Conservation (phyloP, 2,113 vertebrate species). For the Fukomys damarensis region DNA sequence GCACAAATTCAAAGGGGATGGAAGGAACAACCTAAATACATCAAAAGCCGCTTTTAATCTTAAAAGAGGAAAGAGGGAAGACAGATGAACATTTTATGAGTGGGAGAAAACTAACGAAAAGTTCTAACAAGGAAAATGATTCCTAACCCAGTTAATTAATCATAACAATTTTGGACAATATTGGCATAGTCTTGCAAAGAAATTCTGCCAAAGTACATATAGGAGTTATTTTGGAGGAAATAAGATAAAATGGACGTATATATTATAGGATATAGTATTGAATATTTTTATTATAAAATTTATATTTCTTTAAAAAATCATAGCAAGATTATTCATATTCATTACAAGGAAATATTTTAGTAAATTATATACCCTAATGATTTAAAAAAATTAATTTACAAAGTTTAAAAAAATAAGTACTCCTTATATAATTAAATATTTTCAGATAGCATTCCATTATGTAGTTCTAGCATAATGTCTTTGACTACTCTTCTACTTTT, state of each 20-base stretch:
- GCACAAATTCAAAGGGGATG: not conserved
- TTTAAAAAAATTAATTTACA: not conserved
- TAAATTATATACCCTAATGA: not conserved
- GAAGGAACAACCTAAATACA: not conserved
- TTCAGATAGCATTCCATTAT: not conserved
- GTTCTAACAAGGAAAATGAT: not conserved
- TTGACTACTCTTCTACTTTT: not conserved
- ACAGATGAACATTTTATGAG: not conserved
- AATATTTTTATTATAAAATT: not conserved
- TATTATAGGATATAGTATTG: not conserved
- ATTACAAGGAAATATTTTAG: not conserved
- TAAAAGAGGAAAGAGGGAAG: not conserved
- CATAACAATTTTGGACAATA: constrained; percentile 1
- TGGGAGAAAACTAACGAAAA: constrained; percentile 8
- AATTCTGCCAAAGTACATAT: not conserved
- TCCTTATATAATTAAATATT: constrained; percentile 12
- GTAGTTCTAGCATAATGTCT: not conserved
- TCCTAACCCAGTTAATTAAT: constrained; percentile 8
- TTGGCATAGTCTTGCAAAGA: not conserved
- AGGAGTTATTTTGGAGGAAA: not conserved
- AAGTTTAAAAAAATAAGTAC: constrained; percentile 28
- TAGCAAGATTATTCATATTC: constrained; percentile 14
- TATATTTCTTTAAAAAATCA: no score
- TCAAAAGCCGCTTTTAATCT: not conserved
- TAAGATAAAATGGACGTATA: not conserved